phyloP scores from a whole-genome alignment of 1,140 invertebrate species.

The Orius laevigatus region DNA sequence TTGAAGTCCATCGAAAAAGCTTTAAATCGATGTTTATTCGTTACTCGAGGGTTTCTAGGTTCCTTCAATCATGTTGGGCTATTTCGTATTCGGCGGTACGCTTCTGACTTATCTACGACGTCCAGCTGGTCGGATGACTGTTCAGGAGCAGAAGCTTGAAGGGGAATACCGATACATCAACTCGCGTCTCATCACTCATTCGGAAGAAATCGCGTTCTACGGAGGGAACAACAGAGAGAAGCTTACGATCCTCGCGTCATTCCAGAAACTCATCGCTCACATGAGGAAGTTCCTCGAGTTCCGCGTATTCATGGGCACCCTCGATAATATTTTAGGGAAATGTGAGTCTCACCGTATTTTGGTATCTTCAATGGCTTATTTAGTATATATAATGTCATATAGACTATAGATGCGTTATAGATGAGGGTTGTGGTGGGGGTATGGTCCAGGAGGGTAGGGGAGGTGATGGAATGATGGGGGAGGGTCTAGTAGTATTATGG shows the following conservation, averaged over 20 bases:
- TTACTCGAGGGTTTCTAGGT: slow-evolving; percentile 42
- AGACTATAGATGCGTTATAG: too few relatives aligned
- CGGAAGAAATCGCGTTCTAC: slow-evolving; percentile 97
- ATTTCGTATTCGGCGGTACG: slow-evolving; percentile 68
- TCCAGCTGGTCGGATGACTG: slow-evolving; percentile 77
- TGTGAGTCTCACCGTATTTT: slow-evolving; percentile 61
- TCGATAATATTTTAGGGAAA: slow-evolving; percentile 94
- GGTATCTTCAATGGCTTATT: too few relatives aligned
- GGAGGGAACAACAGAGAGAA: slow-evolving; percentile 50
- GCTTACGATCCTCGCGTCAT: slow-evolving; percentile 69
- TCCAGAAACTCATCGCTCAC: slow-evolving; percentile 68
- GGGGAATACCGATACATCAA: slow-evolving; percentile 96
- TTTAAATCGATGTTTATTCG: too few relatives aligned
- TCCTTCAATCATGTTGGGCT: slow-evolving; percentile 68
- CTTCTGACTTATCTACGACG: slow-evolving; percentile 62
- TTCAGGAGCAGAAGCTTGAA: slow-evolving; percentile 88
- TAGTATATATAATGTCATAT: too few relatives aligned
- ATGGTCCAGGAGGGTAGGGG: too few relatives aligned
- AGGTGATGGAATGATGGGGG: too few relatives aligned
- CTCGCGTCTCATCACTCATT: slow-evolving; percentile 88
- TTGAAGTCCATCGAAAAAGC: too few relatives aligned
- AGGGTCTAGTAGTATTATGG: too few relatives aligned
- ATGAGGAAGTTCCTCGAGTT: slow-evolving; percentile 81
- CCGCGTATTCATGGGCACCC: slow-evolving; percentile 77
- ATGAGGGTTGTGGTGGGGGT: too few relatives aligned